Evolutionary conservation across 2,888 invertebrate species (phyloP).

Genomic region (Lasioglossum leucozonium): DNA sequence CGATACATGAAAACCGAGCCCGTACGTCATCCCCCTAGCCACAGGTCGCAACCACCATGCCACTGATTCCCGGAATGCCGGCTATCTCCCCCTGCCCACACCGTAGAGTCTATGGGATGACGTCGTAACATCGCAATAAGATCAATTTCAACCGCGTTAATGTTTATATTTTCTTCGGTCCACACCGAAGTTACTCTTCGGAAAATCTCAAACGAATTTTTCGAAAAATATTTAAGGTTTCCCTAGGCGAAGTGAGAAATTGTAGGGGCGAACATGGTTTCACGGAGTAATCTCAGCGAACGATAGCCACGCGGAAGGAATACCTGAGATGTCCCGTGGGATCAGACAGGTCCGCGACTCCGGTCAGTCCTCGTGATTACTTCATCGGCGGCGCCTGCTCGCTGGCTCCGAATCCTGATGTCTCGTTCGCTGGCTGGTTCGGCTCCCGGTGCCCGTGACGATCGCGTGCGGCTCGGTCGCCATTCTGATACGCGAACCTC

Average conservation of each 20-base stretch:
- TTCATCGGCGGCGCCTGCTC: constrained; percentile 66
- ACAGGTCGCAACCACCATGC: background rate
- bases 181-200: background rate
- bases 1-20: constrained; percentile 3
- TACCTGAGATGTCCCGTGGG: constrained; percentile 72
- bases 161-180: background rate
- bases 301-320: constrained; percentile 55
- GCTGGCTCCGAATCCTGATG: constrained; percentile 64
- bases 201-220: background rate
- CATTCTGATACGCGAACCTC: constrained; percentile 59
- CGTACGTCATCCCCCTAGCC: constrained; percentile 5
- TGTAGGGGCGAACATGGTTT: background rate
- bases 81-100: background rate
- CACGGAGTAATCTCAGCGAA: background rate
- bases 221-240: no score
- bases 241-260: background rate
- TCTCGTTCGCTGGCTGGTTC: constrained; percentile 54
- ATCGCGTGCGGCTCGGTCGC: constrained; percentile 52
- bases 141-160: background rate
- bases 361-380: constrained; percentile 65
- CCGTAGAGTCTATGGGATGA: constrained; percentile 14
- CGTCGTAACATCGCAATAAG: constrained; percentile 39
- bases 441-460: constrained; percentile 43
- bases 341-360: constrained; percentile 68
- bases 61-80: constrained; percentile 49